Base-by-base conservation (phyloP, 1,140 invertebrate species). In the Ditylenchus dipsaci region DNA sequence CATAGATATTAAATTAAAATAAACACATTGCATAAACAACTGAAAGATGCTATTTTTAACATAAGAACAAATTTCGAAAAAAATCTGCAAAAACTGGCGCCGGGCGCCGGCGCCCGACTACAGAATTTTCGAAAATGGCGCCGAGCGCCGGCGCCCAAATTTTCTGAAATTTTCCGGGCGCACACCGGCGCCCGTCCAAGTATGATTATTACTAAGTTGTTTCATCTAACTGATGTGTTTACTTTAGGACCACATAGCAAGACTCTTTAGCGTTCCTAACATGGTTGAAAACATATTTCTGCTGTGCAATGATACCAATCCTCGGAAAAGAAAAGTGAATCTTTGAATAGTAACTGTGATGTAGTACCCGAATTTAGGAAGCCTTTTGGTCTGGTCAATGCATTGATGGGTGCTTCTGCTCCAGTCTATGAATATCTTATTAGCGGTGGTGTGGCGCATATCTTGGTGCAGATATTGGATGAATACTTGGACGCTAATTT, bases 331-430 rank as follows among this genome's bases (percentile, higher is more conserved):
- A 60, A 70, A 70, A 47, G 68, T 70, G 29, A 21, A 21, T n/a
- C n/a, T n/a, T n/a, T 68, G 33, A 1, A 23, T 23, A 26, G 29
- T 17, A 45, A 33, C 15, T 21, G 19, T 63, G 19, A 38, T 42
- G 9, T 17, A 27, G 30, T 47, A 17, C 17, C 5, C 0, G 38
- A 26, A 15, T 71, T 59, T 56, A 70, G 68, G 68, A 70, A n/a
- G 68, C 68, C 13, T 70, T 58, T 33, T 70, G 68, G 68, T 21
- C 13, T 70, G n/a, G 64, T 70, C 9, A 70, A 70, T 53, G 68
- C 68, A 7, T 42, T 70, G 64, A 70, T 62, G 49, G 67, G 67
- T 1, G 68, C 68, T 26, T 49, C 68, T 5, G 1, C 21, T 21
- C 26, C 19, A 15, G 42, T 70, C 21, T 69, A 59, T 53, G 68